Evolutionary conservation across 2,888 invertebrate species (phyloP).

Genomic region (Diploptera punctata): DNA sequence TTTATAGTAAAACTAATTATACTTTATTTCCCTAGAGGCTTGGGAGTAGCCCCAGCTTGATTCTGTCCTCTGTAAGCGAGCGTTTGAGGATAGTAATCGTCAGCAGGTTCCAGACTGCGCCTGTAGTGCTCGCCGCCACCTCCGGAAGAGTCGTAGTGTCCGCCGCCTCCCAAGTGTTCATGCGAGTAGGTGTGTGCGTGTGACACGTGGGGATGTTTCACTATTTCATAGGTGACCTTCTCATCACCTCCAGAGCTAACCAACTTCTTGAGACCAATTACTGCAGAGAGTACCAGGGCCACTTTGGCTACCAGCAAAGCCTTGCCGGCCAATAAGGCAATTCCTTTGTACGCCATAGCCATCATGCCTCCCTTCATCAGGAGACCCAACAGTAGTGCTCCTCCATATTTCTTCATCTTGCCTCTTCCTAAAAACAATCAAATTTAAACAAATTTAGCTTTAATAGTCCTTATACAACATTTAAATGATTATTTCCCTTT

Average conservation of each 20-base stretch:
- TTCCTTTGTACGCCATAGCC: slow-evolving; percentile 75
- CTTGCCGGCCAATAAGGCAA: slow-evolving; percentile 59
- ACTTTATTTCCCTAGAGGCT: no score
- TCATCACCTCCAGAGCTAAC: slow-evolving; percentile 67
- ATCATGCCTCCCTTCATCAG: slow-evolving; percentile 75
- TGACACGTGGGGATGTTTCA: slow-evolving; percentile 82
- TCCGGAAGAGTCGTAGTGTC: slow-evolving; percentile 63
- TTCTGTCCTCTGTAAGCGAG: slow-evolving; percentile 28
- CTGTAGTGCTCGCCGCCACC: slow-evolving; percentile 65
- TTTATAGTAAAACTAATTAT: no score
- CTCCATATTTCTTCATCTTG: slow-evolving; percentile 69
- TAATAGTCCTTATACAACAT: no score
- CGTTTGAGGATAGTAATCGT: slow-evolving; percentile 51
- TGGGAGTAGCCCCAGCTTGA: not conserved
- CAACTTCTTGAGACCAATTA: slow-evolving; percentile 41
- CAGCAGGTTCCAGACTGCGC: slow-evolving; percentile 61
- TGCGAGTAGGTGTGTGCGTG: slow-evolving; percentile 71
- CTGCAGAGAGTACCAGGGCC: slow-evolving; percentile 42
- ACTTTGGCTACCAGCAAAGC: slow-evolving; percentile 43
- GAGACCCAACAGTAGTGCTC: slow-evolving; percentile 67
- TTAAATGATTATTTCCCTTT: no score
- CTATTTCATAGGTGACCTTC: slow-evolving; percentile 84
- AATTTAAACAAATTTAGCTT: no score
- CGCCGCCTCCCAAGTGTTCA: slow-evolving; percentile 64
- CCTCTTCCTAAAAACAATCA: slow-evolving; percentile 65